phyloP scores from a whole-genome alignment of 1,140 invertebrate genomes.

The Drosophila orena region DNA sequence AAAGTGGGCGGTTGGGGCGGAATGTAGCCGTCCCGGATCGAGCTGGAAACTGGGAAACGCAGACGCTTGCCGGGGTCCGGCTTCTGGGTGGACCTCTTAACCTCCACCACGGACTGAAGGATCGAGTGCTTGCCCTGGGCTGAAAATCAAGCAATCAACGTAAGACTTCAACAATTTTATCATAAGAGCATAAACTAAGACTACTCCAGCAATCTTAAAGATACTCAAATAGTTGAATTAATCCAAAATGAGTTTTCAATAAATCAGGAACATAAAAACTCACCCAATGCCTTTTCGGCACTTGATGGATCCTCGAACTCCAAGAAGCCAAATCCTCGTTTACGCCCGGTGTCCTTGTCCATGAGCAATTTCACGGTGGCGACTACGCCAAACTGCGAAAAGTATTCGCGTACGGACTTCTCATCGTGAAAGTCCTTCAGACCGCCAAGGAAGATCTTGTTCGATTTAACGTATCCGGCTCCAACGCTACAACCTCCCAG shows the following conservation, averaged over 20 bases:
- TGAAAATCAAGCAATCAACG: conserved; percentile 54
- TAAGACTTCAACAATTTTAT: too few relatives aligned
- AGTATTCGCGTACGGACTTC: conserved; percentile 93
- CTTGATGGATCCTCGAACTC: conserved; percentile 94
- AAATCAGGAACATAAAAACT: neutral
- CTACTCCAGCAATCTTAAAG: too few relatives aligned
- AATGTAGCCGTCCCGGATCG: conserved; percentile 55
- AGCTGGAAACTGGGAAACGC: conserved; percentile 48
- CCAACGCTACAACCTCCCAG: conserved; percentile 87
- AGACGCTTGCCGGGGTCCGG: conserved; percentile 86
- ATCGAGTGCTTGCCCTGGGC: conserved; percentile 86
- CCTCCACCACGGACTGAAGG: conserved; percentile 87
- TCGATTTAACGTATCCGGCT: conserved; percentile 90
- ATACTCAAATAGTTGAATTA: neutral
- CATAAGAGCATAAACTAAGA: too few relatives aligned
- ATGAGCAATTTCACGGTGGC: conserved; percentile 93
- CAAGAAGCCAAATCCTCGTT: conserved; percentile 96
- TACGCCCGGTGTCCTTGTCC: conserved; percentile 95
- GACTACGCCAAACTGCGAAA: conserved; percentile 93
- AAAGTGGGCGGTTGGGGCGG: conserved; percentile 58
- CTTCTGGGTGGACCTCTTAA: conserved; percentile 91
- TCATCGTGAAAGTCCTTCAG: conserved; percentile 95
- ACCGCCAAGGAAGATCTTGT: conserved; percentile 97
- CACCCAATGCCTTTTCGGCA: conserved; percentile 56
- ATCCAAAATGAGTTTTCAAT: too few relatives aligned